Evolutionary conservation across 2,888 invertebrate species (phyloP).

Genomic region (Escarpia spicata): DNA sequence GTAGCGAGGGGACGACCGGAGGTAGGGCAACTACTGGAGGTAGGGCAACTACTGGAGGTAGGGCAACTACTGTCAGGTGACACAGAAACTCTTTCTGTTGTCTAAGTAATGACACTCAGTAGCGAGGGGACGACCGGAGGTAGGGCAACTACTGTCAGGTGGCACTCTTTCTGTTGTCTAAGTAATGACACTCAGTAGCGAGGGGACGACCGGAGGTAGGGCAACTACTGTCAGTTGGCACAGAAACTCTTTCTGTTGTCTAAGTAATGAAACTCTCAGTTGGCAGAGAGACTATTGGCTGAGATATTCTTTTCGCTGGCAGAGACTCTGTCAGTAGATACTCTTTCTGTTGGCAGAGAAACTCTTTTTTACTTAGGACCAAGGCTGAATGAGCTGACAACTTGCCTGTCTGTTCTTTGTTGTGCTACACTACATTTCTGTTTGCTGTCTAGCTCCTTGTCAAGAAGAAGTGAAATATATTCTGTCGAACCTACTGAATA

Average conservation of each 20-base stretch:
- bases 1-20: conserved; percentile 30
- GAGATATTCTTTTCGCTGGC: too few relatives aligned
- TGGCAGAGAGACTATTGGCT: too few relatives aligned
- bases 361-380: too few relatives aligned
- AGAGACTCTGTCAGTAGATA: too few relatives aligned
- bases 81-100: conserved; percentile 18
- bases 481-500: not conserved
- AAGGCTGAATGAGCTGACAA: too few relatives aligned
- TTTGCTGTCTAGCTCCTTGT: not conserved
- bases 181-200: too few relatives aligned
- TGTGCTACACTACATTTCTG: not conserved
- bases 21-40: conserved; percentile 46
- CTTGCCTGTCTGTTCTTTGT: too few relatives aligned
- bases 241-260: not conserved
- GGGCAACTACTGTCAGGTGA: conserved; percentile 36
- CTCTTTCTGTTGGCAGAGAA: too few relatives aligned
- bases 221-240: conserved; percentile 39
- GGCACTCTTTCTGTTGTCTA: not conserved
- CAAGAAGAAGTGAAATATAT: not conserved
- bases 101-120: too few relatives aligned
- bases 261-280: too few relatives aligned
- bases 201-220: conserved; percentile 36
- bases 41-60: conserved; percentile 48
- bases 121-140: conserved; percentile 31
- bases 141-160: conserved; percentile 41